Conservation (phyloP, 2,113 vertebrate species). For the Dissostichus mawsoni region DNA sequence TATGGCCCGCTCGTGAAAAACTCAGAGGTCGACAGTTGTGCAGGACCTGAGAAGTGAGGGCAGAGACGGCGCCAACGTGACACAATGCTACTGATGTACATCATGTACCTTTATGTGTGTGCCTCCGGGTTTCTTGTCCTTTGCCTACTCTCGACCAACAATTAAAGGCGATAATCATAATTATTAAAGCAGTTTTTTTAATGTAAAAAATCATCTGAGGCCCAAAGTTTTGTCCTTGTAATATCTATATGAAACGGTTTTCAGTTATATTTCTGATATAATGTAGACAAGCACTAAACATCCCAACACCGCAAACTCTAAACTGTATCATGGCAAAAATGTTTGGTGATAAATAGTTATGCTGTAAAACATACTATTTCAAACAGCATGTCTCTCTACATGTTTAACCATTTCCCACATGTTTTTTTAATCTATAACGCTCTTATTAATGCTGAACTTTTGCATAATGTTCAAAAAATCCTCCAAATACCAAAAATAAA, state of each 20-base stretch:
- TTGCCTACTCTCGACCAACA: not conserved
- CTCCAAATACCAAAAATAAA: too few species aligned
- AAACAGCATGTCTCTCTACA: too few species aligned
- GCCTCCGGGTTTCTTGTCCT: not conserved
- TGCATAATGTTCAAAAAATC: too few species aligned
- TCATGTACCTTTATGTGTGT: not conserved
- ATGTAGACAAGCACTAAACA: not conserved
- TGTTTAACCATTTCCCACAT: too few species aligned
- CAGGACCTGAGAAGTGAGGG: slow-evolving; percentile 22
- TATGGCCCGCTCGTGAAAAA: slow-evolving; percentile 40
- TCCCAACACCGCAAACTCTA: not conserved
- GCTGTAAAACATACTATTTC: not conserved
- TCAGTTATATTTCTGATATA: not conserved
- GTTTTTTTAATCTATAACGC: too few species aligned
- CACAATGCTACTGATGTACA: not conserved
- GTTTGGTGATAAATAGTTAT: too few species aligned
- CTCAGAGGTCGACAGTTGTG: slow-evolving; percentile 32
- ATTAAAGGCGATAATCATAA: not conserved
- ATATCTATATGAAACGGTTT: not conserved
- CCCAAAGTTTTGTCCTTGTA: not conserved
- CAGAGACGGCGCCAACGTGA: not conserved
- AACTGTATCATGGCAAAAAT: not conserved
- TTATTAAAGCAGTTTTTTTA: not conserved
- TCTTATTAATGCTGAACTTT: too few species aligned
- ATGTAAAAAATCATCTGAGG: too few species aligned